phyloP scores from a whole-genome alignment of 2,113 vertebrate genomes.

The Eretmochelys imbricata region DNA sequence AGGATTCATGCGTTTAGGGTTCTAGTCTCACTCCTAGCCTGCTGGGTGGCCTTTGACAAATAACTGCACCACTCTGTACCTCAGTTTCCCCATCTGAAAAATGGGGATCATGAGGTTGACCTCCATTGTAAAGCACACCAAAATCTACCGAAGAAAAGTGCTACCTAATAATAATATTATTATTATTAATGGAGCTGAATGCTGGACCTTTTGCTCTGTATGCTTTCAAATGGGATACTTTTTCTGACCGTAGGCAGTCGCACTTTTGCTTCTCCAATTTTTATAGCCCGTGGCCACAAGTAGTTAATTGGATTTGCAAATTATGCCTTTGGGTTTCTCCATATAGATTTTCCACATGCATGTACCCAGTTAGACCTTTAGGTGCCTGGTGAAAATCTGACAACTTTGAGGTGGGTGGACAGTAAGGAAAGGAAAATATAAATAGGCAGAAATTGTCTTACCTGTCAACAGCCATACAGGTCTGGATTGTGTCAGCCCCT shows the following conservation, averaged over 20 bases:
- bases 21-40: neutral
- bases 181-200: neutral
- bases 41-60: neutral
- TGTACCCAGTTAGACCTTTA: too few relatives aligned
- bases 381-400: neutral
- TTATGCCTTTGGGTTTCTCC: neutral
- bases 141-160: neutral
- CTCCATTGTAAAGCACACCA: neutral
- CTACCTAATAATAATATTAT: neutral
- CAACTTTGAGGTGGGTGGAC: neutral
- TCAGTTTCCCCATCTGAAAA: neutral
- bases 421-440: neutral
- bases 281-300: neutral
- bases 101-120: neutral
- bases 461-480: rapidly evolving
- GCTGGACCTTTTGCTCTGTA: neutral
- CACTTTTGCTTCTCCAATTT: neutral
- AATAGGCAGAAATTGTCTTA: neutral
- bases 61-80: neutral
- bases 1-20: neutral
- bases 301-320: neutral
- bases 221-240: neutral
- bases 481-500: neutral
- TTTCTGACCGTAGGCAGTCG: neutral
- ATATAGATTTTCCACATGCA: too few relatives aligned